Evolutionary conservation across 1,140 invertebrate species (phyloP).

Genomic region (Pseudomyrmex gracilis): DNA sequence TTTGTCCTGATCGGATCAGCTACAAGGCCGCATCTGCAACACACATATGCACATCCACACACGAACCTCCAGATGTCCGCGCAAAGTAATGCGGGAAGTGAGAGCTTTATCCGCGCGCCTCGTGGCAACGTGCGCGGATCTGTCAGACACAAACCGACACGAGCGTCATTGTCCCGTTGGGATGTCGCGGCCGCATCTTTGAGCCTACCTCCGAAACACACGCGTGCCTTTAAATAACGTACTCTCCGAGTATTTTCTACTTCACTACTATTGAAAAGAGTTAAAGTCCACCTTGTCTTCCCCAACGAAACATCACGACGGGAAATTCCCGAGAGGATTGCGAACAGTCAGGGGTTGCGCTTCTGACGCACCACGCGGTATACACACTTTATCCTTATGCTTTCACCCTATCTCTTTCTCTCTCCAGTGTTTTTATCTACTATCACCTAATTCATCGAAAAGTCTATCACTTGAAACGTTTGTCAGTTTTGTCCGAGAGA

Average conservation of each 20-base stretch:
- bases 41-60: slow-evolving; percentile 69
- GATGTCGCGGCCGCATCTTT: slow-evolving; percentile 56
- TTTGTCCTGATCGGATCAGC: slow-evolving; percentile 51
- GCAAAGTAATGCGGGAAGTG: slow-evolving; percentile 30
- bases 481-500: slow-evolving; percentile 13
- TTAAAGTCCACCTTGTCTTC: slow-evolving; percentile 43
- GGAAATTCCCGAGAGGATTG: slow-evolving; percentile 36
- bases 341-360: not conserved
- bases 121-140: slow-evolving; percentile 65
- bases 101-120: slow-evolving; percentile 60
- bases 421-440: not conserved
- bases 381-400: slow-evolving; percentile 30
- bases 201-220: slow-evolving; percentile 16
- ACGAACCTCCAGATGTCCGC: slow-evolving; percentile 58
- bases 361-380: slow-evolving; percentile 22
- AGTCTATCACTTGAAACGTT: not conserved
- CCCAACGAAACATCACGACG: slow-evolving; percentile 30
- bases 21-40: slow-evolving; percentile 73
- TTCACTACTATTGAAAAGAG: slow-evolving; percentile 19
- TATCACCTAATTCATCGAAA: slow-evolving; percentile 7
- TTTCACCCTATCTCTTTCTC: not conserved
- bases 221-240: slow-evolving; percentile 34
- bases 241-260: slow-evolving; percentile 16
- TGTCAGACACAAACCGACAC: slow-evolving; percentile 63
- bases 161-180: slow-evolving; percentile 50